Evolutionary conservation across 1,140 invertebrate genomes (phyloP).

Genomic region (Ostrea edulis): DNA sequence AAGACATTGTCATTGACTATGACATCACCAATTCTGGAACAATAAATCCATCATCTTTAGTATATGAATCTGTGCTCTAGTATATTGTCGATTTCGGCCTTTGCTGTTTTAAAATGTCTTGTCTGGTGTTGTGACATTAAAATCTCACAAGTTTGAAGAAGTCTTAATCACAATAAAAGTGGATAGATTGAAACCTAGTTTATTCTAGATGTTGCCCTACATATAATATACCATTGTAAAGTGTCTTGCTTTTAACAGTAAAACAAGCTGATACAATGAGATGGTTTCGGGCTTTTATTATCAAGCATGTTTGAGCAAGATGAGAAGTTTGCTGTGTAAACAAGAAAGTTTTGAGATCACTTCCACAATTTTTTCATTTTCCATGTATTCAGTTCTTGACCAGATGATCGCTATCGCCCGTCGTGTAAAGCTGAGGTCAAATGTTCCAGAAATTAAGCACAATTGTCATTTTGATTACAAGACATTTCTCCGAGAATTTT

Average conservation of each 20-base stretch:
- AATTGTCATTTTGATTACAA: too few relatives aligned
- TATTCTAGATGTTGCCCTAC: conserved; percentile 47
- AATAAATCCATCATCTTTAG: conserved; percentile 30
- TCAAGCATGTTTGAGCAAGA: background rate
- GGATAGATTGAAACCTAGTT: conserved; percentile 45
- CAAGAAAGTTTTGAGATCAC: too few relatives aligned
- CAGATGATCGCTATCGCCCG: too few relatives aligned
- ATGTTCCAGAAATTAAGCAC: too few relatives aligned
- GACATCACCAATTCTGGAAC: conserved; percentile 26
- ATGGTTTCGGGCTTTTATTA: conserved; percentile 1
- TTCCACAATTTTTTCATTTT: too few relatives aligned
- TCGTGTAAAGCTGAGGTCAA: too few relatives aligned
- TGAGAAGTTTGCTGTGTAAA: background rate
- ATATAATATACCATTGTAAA: conserved; percentile 48
- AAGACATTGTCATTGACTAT: conserved; percentile 16
- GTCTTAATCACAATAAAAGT: conserved; percentile 42
- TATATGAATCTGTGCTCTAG: conserved; percentile 42
- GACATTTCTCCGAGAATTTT: too few relatives aligned
- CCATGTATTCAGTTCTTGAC: too few relatives aligned
- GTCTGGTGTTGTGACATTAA: conserved; percentile 54
- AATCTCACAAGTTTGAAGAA: conserved; percentile 44
- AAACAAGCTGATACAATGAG: conserved; percentile 41
- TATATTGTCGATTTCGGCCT: conserved; percentile 48
- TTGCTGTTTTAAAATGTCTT: conserved; percentile 42
- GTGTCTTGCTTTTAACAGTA: conserved; percentile 55